phyloP scores from a whole-genome alignment of 1,140 invertebrate species.

The Plutomurus gul region DNA sequence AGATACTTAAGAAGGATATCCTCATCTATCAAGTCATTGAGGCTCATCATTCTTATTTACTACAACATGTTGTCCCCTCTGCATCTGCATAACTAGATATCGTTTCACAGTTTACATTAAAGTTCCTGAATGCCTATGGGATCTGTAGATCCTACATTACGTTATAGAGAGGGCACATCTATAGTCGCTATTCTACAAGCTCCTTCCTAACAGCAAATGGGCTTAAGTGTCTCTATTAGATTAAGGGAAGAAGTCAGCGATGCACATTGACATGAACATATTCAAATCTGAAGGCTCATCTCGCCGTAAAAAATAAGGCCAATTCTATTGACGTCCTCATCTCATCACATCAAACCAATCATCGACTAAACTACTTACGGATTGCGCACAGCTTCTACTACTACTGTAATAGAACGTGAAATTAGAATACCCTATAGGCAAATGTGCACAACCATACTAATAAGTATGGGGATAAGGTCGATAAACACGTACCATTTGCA shows the following conservation, averaged over 20 bases:
- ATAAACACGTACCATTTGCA: too few relatives aligned
- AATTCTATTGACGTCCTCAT: neutral
- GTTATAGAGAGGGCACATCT: too few relatives aligned
- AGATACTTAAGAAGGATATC: constrained; percentile 50
- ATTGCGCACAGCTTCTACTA: too few relatives aligned
- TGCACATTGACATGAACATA: neutral
- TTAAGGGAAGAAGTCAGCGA: constrained; percentile 12
- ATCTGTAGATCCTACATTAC: neutral
- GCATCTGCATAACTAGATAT: neutral
- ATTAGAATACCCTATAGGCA: too few relatives aligned
- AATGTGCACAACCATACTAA: too few relatives aligned
- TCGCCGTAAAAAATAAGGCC: neutral
- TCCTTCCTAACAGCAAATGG: neutral
- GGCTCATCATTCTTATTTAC: neutral
- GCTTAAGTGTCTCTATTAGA: neutral
- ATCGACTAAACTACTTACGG: neutral
- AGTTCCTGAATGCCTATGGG: neutral
- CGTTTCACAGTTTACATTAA: neutral
- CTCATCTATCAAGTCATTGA: constrained; percentile 42
- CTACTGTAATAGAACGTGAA: too few relatives aligned
- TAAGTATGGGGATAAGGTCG: too few relatives aligned
- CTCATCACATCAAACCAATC: neutral
- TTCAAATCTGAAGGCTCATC: neutral
- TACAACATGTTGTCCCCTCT: neutral
- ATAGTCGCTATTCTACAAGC: too few relatives aligned